Evolutionary conservation across 2,113 vertebrate species (phyloP).

Genomic region (Varanus komodoensis): DNA sequence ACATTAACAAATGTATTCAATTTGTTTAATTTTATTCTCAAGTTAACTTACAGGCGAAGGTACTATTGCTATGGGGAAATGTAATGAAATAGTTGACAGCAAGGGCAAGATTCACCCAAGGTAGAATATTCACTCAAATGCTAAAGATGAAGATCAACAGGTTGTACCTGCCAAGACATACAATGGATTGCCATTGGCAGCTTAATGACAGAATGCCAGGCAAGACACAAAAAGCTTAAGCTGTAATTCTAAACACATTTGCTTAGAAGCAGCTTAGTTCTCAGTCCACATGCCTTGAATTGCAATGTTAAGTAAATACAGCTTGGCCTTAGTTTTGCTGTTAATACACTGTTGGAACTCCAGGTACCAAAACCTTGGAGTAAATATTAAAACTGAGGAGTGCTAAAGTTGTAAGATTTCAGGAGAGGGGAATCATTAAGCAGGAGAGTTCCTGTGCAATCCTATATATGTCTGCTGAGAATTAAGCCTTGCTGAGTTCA

Average conservation of each 20-base stretch:
- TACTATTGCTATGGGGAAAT: accelerated
- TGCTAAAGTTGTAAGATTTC: neutral
- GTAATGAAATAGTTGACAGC: accelerated
- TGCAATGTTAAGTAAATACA: neutral
- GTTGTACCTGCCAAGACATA: neutral
- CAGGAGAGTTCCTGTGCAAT: neutral
- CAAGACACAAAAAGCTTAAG: neutral
- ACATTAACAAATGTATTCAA: neutral
- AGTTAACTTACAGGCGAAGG: conserved; percentile 3
- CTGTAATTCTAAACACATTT: neutral
- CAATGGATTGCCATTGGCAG: neutral
- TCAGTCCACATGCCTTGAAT: neutral
- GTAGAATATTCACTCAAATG: accelerated
- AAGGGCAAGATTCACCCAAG: neutral
- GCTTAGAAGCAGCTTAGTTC: neutral
- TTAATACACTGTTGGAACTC: neutral
- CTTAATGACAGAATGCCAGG: neutral
- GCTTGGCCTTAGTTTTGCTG: accelerated
- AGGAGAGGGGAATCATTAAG: neutral
- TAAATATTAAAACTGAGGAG: neutral
- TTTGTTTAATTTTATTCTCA: conserved; percentile 50
- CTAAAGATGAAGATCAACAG: neutral
- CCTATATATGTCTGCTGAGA: neutral
- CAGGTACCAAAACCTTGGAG: neutral
- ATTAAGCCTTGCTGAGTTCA: neutral